Percentiles rank a stretch among this genome's conserved stretches.
These are phyloP conservation scores for Mustela nigripes DNA, from an alignment of 2,113 vertebrate species.

Conservation along the genomic window DNA sequence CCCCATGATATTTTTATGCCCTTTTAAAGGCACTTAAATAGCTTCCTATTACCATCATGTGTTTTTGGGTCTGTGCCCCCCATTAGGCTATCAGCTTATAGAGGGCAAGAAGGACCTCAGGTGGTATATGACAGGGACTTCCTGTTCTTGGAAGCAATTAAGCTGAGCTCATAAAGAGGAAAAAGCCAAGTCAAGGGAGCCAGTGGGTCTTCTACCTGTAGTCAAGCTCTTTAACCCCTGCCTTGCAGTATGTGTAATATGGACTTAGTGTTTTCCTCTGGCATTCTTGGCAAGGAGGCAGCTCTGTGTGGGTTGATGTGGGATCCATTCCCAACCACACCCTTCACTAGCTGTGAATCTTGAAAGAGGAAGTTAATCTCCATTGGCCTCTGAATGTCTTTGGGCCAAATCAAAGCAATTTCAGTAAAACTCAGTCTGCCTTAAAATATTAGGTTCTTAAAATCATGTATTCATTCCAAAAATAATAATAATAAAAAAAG, in stretches of 20 bases:
- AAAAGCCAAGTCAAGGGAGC: not conserved
- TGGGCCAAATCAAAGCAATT: not conserved
- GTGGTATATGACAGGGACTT: not conserved
- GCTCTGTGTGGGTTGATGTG: not conserved
- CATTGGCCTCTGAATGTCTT: not conserved
- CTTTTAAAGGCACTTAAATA: not conserved
- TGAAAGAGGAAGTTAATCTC: not conserved
- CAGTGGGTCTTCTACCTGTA: not conserved
- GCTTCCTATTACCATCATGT: not conserved
- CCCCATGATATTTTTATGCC: not conserved
- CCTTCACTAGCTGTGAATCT: not conserved
- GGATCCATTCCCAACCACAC: not conserved
- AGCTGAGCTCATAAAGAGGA: not conserved
- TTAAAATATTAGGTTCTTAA: not conserved
- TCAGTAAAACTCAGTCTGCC: not conserved
- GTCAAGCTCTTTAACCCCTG: not conserved
- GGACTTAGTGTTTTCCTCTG: not conserved
- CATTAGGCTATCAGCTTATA: not conserved
- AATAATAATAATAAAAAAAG: not conserved
- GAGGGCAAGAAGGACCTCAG: not conserved
- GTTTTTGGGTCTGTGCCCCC: not conserved
- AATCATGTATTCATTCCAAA: constrained; percentile 22
- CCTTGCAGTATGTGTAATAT: not conserved
- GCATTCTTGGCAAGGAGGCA: constrained; percentile 13
- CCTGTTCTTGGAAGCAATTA: not conserved